These are phyloP conservation scores for Trichomycterus rosablanca DNA, from an alignment of 2,113 vertebrate species.

Conservation along the genomic window DNA sequence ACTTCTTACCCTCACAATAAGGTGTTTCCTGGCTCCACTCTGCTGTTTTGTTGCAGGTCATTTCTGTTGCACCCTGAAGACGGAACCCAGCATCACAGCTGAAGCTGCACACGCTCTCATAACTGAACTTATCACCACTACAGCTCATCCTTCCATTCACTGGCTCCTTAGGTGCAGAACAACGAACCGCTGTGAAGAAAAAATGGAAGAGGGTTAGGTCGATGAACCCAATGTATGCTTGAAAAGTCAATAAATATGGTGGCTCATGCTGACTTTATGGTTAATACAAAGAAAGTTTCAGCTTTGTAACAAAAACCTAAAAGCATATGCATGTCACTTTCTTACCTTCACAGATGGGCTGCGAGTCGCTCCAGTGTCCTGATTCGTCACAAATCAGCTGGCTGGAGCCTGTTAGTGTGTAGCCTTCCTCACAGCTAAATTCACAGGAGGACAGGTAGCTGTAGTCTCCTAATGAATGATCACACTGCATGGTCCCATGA, in stretches of 20 bases:
- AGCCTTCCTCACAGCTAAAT: constrained; percentile 62
- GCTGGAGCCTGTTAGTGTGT: constrained; percentile 26
- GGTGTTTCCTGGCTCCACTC: constrained; percentile 65
- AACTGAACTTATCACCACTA: constrained; percentile 61
- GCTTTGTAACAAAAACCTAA: too few species aligned
- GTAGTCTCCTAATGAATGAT: constrained; percentile 40
- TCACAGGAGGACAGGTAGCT: constrained; percentile 58
- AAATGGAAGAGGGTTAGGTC: not conserved
- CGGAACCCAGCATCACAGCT: constrained; percentile 62
- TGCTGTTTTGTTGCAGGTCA: constrained; percentile 60
- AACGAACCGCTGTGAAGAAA: constrained; percentile 53
- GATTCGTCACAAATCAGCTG: constrained; percentile 51
- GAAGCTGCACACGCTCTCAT: constrained; percentile 69
- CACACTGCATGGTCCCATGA: constrained; percentile 46
- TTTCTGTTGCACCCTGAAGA: constrained; percentile 52
- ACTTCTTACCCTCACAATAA: constrained; percentile 66
- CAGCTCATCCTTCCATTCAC: constrained; percentile 61
- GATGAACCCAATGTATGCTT: not conserved
- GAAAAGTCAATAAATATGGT: not conserved
- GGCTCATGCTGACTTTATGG: too few species aligned
- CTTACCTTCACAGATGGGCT: constrained; percentile 55
- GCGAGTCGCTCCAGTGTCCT: constrained; percentile 55
- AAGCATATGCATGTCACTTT: not conserved
- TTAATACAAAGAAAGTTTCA: too few species aligned
- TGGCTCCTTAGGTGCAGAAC: constrained; percentile 38